Base-by-base conservation (phyloP, 2,888 invertebrate genomes). In the Acrobeloides nanus region DNA sequence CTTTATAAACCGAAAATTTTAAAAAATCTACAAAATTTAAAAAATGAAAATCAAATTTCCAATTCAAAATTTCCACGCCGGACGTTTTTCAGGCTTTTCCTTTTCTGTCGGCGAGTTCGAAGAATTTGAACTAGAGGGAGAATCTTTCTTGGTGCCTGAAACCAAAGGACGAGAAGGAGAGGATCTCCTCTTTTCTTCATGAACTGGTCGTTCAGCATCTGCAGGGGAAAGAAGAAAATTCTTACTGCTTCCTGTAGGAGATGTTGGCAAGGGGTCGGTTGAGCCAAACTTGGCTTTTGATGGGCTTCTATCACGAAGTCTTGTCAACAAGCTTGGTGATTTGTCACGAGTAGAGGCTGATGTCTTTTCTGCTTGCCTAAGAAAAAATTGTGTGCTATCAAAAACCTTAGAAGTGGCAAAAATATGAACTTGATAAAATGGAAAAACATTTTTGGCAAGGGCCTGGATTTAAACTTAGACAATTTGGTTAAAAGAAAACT, bases 21-120 rank as follows among this genome's bases (percentile, higher is more conserved):
- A n/a, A n/a, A n/a, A n/a, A n/a, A n/a, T n/a, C n/a, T n/a, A n/a
- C n/a, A n/a, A n/a, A n/a, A n/a, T n/a, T n/a, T n/a, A n/a, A n/a
- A n/a, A n/a, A n/a, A n/a, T n/a, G n/a, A n/a, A n/a, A n/a, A n/a
- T n/a, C n/a, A n/a, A n/a, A n/a, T 32, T 38, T 35, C 34, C 15
- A 20, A 2, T 33, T 64, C 48, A 69, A 37, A 68, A 65, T 49
- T 66, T 67, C 70, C 70, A 70, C 8, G 69, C 69, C 7, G 70
- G 70, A 39, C 67, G 61, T 42, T 57, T 61, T 21, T 54, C 51
- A 8, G 42, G 40, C 34, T 39, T 45, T 17, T 35, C 47, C 29
- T 27, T 31, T 24, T n/a, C 33, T 25, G 26, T 12, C 7, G 32
- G 42, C 8, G 44, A 18, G 15, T 52, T 51, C 20, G 27, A 27